Conservation (phyloP, 2,113 vertebrate species). For the Carassius gibelio region DNA sequence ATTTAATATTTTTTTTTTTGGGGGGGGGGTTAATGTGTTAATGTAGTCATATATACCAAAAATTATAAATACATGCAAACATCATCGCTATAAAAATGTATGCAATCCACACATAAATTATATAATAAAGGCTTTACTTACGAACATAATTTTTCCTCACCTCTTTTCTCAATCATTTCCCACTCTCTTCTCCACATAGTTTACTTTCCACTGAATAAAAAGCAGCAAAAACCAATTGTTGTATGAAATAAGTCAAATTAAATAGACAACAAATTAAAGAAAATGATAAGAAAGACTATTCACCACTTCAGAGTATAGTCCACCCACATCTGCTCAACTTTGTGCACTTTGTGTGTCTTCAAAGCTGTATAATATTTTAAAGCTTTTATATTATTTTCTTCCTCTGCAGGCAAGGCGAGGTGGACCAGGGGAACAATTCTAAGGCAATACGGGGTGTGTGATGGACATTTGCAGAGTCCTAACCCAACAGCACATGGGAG, state of each 20-base stretch:
- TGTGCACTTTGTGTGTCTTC: not conserved
- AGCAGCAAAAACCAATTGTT: not conserved
- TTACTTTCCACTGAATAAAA: no score
- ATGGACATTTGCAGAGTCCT: slow-evolving; percentile 65
- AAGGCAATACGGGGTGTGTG: slow-evolving; percentile 30
- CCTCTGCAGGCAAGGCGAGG: not conserved
- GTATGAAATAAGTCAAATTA: not conserved
- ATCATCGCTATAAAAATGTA: not conserved
- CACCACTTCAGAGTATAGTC: no score
- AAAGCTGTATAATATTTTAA: not conserved
- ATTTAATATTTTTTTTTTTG: no score
- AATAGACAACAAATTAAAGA: no score
- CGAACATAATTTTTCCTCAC: no score
- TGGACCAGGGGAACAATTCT: slow-evolving; percentile 24
- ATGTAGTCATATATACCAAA: no score
- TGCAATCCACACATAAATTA: not conserved
- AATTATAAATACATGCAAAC: no score
- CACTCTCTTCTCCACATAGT: no score
- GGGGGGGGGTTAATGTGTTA: no score
- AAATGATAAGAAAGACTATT: no score
- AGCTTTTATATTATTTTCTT: not conserved
- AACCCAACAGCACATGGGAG: slow-evolving; percentile 60
- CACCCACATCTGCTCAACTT: not conserved
- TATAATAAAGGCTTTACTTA: not conserved
- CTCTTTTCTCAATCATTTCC: no score